Evolutionary conservation across 1,140 invertebrate species (phyloP).

Genomic region (Achatina immaculata): DNA sequence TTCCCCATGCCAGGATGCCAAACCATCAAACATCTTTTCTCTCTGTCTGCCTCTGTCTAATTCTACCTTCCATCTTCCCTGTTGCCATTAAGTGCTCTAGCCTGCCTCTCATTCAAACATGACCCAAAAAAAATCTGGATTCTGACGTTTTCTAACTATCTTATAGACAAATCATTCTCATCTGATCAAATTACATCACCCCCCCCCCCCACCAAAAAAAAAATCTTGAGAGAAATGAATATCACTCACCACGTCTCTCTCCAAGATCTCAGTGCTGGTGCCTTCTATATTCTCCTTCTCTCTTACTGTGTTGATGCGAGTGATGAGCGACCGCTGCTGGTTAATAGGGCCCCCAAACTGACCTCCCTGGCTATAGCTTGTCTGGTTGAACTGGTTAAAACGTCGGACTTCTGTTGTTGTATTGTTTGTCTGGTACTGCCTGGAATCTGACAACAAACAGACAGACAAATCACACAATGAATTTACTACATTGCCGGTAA

Average conservation of each 20-base stretch:
- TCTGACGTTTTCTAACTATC: too few species aligned
- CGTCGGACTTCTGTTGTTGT: slow-evolving; percentile 21
- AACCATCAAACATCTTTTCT: too few species aligned
- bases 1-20: too few species aligned
- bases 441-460: neutral
- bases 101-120: too few species aligned
- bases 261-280: slow-evolving; percentile 61
- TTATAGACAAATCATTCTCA: too few species aligned
- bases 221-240: neutral
- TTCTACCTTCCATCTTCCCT: too few species aligned
- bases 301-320: slow-evolving; percentile 29
- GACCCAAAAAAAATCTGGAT: too few species aligned
- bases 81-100: too few species aligned
- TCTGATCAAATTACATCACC: too few species aligned
- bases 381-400: slow-evolving; percentile 33
- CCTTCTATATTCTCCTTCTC: slow-evolving; percentile 43
- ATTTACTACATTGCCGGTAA: neutral
- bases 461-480: neutral
- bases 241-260: slow-evolving; percentile 78
- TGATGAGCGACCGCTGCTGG: slow-evolving; percentile 31
- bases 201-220: too few species aligned
- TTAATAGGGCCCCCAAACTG: slow-evolving; percentile 37
- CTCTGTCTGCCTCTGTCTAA: too few species aligned
- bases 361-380: slow-evolving; percentile 14
- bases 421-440: neutral